Percentiles rank a stretch among this genome's conserved stretches.
These are phyloP conservation scores for Pluvianellus socialis DNA, from an alignment of 2,113 vertebrate genomes.

Conservation along the genomic window DNA sequence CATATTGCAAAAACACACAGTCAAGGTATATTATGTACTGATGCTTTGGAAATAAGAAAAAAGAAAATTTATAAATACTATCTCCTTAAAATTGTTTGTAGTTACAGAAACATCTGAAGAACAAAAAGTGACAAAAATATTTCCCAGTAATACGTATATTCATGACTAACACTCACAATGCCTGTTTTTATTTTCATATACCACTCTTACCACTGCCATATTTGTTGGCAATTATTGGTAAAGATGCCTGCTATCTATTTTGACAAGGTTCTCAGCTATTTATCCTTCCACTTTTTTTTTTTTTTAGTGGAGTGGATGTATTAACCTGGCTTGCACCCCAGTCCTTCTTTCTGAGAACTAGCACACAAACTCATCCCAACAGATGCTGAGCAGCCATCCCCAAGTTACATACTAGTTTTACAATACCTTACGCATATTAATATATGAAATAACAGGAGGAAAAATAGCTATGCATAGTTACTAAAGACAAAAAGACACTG, in stretches of 20 bases:
- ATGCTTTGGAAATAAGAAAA: neutral
- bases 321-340: neutral
- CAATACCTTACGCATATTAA: neutral
- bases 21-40: neutral
- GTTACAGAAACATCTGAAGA: neutral
- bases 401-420: neutral
- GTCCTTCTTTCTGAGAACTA: neutral
- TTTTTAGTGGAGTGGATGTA: neutral
- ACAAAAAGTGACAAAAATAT: neutral
- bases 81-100: fast-evolving
- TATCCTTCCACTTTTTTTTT: neutral
- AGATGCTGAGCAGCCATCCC: neutral
- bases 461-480: neutral
- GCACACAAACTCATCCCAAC: neutral
- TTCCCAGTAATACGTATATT: neutral
- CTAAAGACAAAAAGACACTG: neutral
- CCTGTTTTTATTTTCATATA: neutral
- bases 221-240: neutral
- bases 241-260: neutral
- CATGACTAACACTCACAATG: neutral
- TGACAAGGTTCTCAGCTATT: neutral
- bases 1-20: neutral
- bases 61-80: neutral
- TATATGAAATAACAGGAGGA: neutral
- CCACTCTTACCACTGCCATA: neutral